phyloP scores from a whole-genome alignment of 2,888 invertebrate species.

The Azorinus chamasolen region DNA sequence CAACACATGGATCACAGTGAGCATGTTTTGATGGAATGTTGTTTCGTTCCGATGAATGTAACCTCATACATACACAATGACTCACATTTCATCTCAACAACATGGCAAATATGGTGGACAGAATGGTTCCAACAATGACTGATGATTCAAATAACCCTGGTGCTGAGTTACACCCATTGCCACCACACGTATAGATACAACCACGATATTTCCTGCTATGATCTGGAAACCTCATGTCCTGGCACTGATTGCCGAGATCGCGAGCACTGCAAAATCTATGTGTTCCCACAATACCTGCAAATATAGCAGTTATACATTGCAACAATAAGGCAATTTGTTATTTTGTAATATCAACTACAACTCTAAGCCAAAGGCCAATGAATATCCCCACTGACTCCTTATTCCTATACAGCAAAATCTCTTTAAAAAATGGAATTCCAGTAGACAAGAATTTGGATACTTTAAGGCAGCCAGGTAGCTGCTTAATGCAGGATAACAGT shows the following conservation, averaged over 20 bases:
- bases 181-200: conserved; percentile 85
- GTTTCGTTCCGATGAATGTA: too few relatives aligned
- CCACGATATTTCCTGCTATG: conserved; percentile 86
- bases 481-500: too few relatives aligned
- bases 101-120: conserved; percentile 23
- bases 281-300: conserved; percentile 86
- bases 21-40: too few relatives aligned
- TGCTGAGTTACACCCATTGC: conserved; percentile 82
- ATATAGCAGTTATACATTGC: too few relatives aligned
- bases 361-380: background rate
- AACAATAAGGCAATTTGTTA: too few relatives aligned
- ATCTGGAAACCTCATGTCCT: conserved; percentile 86
- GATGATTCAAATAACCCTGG: conserved; percentile 18
- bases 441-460: too few relatives aligned
- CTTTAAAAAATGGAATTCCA: too few relatives aligned
- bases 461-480: too few relatives aligned
- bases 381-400: background rate
- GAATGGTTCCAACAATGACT: conserved; percentile 21
- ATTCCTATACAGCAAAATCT: background rate
- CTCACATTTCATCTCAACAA: conserved; percentile 28
- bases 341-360: background rate
- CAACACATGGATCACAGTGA: too few relatives aligned
- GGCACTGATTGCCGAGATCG: conserved; percentile 86
- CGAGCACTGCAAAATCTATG: conserved; percentile 86
- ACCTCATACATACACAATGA: too few relatives aligned